Evolutionary conservation across 2,797 vertebrate species (phyloP), one percentile per base, ranked within the genome.

Genomic region (Galagoides demidoff): DNA sequence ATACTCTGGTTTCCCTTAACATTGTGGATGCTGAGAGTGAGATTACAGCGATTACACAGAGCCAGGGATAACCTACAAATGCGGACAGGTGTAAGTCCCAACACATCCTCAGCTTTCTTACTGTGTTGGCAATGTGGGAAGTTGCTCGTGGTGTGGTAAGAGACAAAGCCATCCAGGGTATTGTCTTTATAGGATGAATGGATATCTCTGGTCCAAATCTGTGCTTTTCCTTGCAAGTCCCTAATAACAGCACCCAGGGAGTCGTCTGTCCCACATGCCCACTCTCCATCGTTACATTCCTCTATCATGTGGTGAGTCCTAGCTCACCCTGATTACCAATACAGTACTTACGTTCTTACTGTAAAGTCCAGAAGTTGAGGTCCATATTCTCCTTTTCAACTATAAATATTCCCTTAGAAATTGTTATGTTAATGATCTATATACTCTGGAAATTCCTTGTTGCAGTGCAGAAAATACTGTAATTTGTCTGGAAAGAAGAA

Each of bases 401-500:
- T 89, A 43, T 68, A 88, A 91, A 90, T 84, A 61, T 45, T 92
- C 17, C 64, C 85, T 93, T 55, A 23, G 22, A 93, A 91, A 63
- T 45, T 63, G 57, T 49, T n/a, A 74, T 52, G 57, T 59, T 49
- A 76, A 63, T 31, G 16, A 20, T 55, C n/a, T 61, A 2, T 49
- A 31, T 6, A 39, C 25, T 63, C 59, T 92, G 43, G 64, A 7
- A 61, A 64, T 49, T 89, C 37, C 61, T 94, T 22, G 66, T 4
- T 27, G 6, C 10, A 61, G 43, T 29, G 12, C 45, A 66, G 84
- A 39, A 5, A 79, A 29, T 31, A 27, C 16, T 73, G 29, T 88
- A 85, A 85, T 79, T 89, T 85, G 2, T 92, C 27, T 78, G 39
- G 45, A 83, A 88, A 87, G 27, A 68, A 59, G 70, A 68, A 85